Percentiles rank a stretch among this genome's conserved stretches.
These are phyloP conservation scores for Clitarchus hookeri DNA, from an alignment of 2,888 invertebrate species.

Conservation along the genomic window DNA sequence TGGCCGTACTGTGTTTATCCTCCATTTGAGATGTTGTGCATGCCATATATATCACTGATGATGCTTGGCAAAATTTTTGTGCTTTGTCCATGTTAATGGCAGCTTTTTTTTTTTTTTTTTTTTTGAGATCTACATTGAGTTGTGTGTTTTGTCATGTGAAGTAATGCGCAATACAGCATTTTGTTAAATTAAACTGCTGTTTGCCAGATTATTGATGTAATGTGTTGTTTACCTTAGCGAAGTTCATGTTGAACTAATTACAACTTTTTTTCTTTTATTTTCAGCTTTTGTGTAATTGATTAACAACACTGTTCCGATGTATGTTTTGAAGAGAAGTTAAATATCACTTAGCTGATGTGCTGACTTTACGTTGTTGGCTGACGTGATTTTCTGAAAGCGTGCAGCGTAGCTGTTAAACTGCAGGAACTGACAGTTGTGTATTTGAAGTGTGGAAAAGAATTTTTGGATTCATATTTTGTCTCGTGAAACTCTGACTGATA, in stretches of 20 bases:
- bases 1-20: too few species aligned
- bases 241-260: background rate
- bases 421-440: background rate
- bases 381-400: background rate
- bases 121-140: background rate
- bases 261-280: constrained; percentile 8
- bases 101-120: too few species aligned
- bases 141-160: background rate
- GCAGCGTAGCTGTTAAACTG: background rate
- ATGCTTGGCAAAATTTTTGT: too few species aligned
- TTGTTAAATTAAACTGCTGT: too few species aligned
- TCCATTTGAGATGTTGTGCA: too few species aligned
- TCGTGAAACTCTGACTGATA: constrained; percentile 2
- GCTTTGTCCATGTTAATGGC: too few species aligned
- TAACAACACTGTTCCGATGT: constrained; percentile 8
- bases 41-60: too few species aligned
- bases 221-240: background rate
- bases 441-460: background rate
- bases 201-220: background rate
- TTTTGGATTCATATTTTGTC: background rate
- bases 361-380: background rate
- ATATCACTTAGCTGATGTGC: background rate
- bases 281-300: background rate
- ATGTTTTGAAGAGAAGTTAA: constrained; percentile 11
- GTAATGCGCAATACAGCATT: background rate